phyloP scores from a whole-genome alignment of 2,113 vertebrate genomes.

The human region GRCh38 chr1:88551501-88552000 shows the following conservation, averaged over 20 bases:
- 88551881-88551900: slow-evolving; percentile 21
- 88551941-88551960: slow-evolving; percentile 35
- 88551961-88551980: slow-evolving; percentile 47
- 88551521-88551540: background rate
- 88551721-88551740: background rate
- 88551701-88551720: background rate
- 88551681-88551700: background rate
- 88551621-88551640: background rate
- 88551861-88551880: background rate
- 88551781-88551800: background rate
- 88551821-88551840: slow-evolving; percentile 52
- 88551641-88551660: background rate
- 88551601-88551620: background rate
- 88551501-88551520: background rate
- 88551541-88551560: background rate
- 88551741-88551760: background rate
- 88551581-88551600: background rate
- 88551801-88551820: background rate
- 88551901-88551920: slow-evolving; percentile 43
- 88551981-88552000: slow-evolving; percentile 5
- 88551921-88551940: slow-evolving; percentile 46
- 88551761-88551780: background rate
- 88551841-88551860: background rate
- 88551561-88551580: background rate
- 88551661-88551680: background rate